Evolutionary conservation across 2,888 invertebrate species (phyloP).

Genomic region (Eurois occulta): DNA sequence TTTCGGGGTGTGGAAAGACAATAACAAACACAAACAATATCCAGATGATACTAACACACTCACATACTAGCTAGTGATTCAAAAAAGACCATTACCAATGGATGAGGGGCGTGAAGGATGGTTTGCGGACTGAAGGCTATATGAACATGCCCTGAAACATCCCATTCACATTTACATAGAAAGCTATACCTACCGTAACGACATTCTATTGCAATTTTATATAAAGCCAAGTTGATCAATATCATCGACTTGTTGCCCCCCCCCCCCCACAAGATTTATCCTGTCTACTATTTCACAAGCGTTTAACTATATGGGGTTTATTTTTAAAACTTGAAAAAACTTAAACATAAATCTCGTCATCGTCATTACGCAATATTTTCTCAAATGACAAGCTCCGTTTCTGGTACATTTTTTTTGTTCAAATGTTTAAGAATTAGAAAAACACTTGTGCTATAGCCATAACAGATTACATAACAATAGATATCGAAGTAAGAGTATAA

Average conservation of each 20-base stretch:
- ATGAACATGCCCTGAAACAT: slow-evolving; percentile 78
- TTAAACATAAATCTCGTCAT: neutral
- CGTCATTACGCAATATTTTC: neutral
- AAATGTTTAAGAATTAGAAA: neutral
- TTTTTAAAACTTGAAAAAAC: neutral
- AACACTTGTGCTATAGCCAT: slow-evolving; percentile 9
- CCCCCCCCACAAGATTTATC: neutral
- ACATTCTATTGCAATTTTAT: slow-evolving; percentile 55
- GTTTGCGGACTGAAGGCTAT: slow-evolving; percentile 68
- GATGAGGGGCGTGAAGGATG: slow-evolving; percentile 76
- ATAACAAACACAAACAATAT: slow-evolving; percentile 76
- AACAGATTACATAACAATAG: neutral
- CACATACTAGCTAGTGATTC: slow-evolving; percentile 84
- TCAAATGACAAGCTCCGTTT: neutral
- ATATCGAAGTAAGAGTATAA: neutral
- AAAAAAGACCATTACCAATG: slow-evolving; percentile 84
- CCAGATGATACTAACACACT: slow-evolving; percentile 80
- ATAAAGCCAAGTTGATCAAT: neutral
- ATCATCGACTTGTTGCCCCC: neutral
- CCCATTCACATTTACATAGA: slow-evolving; percentile 71
- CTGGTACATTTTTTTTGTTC: neutral
- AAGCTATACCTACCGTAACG: slow-evolving; percentile 69
- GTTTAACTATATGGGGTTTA: neutral
- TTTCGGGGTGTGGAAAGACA: slow-evolving; percentile 81
- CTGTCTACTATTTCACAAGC: neutral